A percentile compares a stretch with the other conserved stretches of the same genome.
These are phyloP conservation scores for Pungitius pungitius DNA, from an alignment of 2,113 vertebrate genomes.

Conservation along the genomic window DNA sequence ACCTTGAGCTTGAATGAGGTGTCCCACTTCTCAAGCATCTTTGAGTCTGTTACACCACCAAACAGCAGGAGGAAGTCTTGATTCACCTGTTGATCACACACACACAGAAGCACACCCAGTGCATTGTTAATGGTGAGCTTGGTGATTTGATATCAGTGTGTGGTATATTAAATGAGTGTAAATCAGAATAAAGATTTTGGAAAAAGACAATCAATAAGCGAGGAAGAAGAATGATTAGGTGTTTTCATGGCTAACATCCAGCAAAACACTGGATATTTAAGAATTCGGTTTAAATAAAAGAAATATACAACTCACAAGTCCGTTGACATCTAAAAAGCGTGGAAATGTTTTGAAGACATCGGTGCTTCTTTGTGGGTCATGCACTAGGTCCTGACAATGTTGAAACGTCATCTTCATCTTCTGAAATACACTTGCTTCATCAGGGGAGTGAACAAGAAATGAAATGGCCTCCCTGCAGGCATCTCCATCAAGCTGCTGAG, in stretches of 20 bases:
- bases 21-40: conserved; percentile 36
- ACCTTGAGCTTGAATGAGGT: conserved; percentile 19
- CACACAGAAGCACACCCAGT: too few species aligned
- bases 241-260: background rate
- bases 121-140: too few species aligned
- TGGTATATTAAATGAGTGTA: too few species aligned
- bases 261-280: background rate
- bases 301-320: conserved; percentile 2
- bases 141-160: too few species aligned
- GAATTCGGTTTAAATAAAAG: background rate
- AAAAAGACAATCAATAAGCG: too few species aligned
- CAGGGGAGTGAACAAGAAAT: too few species aligned
- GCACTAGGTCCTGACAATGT: conserved; percentile 42
- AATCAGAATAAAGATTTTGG: too few species aligned
- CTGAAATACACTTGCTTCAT: too few species aligned
- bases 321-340: conserved; percentile 55
- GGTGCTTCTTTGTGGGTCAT: conserved; percentile 42
- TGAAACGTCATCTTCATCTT: conserved; percentile 9
- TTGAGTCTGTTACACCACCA: conserved; percentile 27
- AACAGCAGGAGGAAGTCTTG: conserved; percentile 33
- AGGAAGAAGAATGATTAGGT: too few species aligned
- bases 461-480: too few species aligned
- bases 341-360: conserved; percentile 56
- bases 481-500: too few species aligned
- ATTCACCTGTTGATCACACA: conserved; percentile 19